Base-by-base conservation (phyloP, 2,797 vertebrate genomes). In the Myotis pilosus region DNA sequence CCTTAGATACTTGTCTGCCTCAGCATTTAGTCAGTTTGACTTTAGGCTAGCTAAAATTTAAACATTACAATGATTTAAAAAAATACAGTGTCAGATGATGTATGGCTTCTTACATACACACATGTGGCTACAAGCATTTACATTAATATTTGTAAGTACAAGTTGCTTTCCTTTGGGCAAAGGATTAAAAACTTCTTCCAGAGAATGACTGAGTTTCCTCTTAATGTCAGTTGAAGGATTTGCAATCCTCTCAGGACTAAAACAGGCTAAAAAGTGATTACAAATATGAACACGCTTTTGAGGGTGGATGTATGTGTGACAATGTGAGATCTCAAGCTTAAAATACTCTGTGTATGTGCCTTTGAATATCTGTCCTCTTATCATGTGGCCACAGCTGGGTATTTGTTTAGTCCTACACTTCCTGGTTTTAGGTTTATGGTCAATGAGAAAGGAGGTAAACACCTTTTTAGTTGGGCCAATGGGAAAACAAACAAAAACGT, bases 131-230 rank as follows among this genome's bases (percentile, higher is more conserved):
- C 11, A 82, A 83, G 38, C 20, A 69, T 89, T 96, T 83, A 5
- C n/a, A n/a, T 84, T 93, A 55, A 83, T 87, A 74, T 92, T 82
- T 71, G 23, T 82, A 22, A 84, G 8, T 71, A 91, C 8, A 80
- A 91, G 64, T 89, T 95, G 19, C 57, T 60, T 89, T 96, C 71
- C 36, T 79, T 78, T 94, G 60, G 36, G n/a, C 66, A 76, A 68
- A 7, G 20, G 7, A 78, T 94, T 93, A 78, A 88, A 92, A 94
- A 33, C 15, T 79, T 78, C 30, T 81, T 51, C 41, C 57, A 84
- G 51, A 69, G 53, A 89, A 83, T 36, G 33, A 93, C 38, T 93
- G 33, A 16, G 6, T 91, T 64, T 64, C 25, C 30, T 92, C 5
- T 17, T 72, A 10, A 60, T 76, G 19, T 51, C 23, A 85, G 22